Evolutionary conservation across 2,113 vertebrate genomes (phyloP), one percentile per base, ranked within the genome.

Genomic region (Neodon shergylaensis): DNA sequence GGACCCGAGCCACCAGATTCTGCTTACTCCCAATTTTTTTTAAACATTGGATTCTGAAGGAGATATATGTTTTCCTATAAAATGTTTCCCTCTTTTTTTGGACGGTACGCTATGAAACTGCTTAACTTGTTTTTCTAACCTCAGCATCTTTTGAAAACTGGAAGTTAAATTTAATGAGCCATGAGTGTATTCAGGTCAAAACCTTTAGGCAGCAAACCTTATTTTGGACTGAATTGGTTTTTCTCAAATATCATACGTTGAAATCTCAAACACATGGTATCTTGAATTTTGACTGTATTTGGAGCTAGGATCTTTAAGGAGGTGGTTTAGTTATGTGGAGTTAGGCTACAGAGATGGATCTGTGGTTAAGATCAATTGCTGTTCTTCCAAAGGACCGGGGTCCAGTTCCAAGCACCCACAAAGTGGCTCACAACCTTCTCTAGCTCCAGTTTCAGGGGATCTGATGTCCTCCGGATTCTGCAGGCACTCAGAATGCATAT

Each of bases 51-150:
- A 21, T 88, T 79, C 61, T 92, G 16, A 73, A 90, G 65, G 54
- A 85, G 26, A 74, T 52, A 90, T 11, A 7, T 31, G 73, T 21
- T 91, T 13, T 84, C 33, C 65, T 85, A 9, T n/a, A 94, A 26
- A 85, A 85, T 81, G 33, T 85, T 66, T 94, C 28, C 36, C 47
- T 94, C 65, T 42, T 88, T 92, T 95, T 88, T 13, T 84, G 44
- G 39, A 93, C 54, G 49, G 24, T 90, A 52, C 54, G 70, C 87
- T 90, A 7, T 33, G 2, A 42, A 66, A 17, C 52, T 89, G 58
- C 52, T 92, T 73, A 84, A 91, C 61, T 84, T 66, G 49, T 78
- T 83, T 21, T 7, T 91, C 42, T 94, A 85, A 73, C 7, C 19
- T 90, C 17, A 61, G 2, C 26, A 79, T 92, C 47, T 94, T 87